A percentile compares a stretch with the other conserved stretches of the same genome.
These are phyloP conservation scores for Sepioteuthis lessoniana DNA, from an alignment of 2,888 invertebrate genomes.

Conservation along the genomic window DNA sequence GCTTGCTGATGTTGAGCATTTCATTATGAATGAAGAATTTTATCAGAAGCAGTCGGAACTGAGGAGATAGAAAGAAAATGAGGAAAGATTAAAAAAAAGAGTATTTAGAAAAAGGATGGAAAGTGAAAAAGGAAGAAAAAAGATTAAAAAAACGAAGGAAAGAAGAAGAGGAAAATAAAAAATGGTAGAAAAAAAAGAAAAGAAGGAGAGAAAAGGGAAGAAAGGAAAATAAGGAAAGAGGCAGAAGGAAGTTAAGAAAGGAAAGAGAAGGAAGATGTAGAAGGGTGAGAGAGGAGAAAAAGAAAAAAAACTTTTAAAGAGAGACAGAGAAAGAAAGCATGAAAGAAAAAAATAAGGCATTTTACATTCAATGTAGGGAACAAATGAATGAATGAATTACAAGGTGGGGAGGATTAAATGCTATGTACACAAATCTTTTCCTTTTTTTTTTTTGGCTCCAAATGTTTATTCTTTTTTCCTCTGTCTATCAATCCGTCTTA, in stretches of 20 bases:
- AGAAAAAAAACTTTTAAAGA: background rate
- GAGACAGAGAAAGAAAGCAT: background rate
- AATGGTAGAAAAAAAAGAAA: rapidly evolving
- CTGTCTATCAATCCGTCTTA: background rate
- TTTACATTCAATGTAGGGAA: background rate
- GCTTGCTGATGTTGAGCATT: no score
- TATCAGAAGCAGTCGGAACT: no score
- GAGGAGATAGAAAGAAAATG: background rate
- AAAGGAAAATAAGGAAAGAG: background rate
- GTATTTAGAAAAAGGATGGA: no score
- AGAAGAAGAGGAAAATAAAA: background rate
- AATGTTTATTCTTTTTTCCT: background rate
- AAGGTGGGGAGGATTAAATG: no score
- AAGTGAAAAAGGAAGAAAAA: background rate
- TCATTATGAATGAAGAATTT: no score
- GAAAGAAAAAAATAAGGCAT: background rate
- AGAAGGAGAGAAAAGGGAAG: background rate
- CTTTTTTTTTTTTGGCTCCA: background rate
- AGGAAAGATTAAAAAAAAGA: no score
- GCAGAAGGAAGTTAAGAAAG: background rate
- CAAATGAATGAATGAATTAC: background rate
- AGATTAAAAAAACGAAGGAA: background rate
- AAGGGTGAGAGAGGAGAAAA: background rate
- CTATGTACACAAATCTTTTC: background rate
- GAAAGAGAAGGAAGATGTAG: background rate